Conservation (phyloP, 2,888 invertebrate species). For the Ariolimax columbianus region DNA sequence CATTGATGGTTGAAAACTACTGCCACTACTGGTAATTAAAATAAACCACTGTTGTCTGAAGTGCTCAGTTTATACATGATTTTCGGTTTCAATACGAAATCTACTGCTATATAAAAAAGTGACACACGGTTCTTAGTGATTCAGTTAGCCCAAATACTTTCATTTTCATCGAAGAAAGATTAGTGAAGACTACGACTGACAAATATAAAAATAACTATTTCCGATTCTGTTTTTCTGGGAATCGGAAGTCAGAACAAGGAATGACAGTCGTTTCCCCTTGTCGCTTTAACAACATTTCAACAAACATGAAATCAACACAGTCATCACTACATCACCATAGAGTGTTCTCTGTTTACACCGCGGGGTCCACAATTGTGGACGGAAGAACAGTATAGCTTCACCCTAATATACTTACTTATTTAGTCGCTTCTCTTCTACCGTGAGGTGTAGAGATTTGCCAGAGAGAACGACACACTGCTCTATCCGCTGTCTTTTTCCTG, state of each 20-base stretch:
- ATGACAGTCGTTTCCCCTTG: conserved; percentile 10
- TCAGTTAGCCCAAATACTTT: not conserved
- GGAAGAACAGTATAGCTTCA: too few species aligned
- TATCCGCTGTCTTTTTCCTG: too few species aligned
- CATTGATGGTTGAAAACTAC: too few species aligned
- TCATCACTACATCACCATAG: not conserved
- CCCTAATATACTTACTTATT: too few species aligned
- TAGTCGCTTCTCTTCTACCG: too few species aligned
- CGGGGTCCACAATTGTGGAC: too few species aligned
- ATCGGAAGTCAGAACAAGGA: conserved; percentile 32
- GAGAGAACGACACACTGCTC: too few species aligned
- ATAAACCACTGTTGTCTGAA: not conserved
- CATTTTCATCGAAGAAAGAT: not conserved
- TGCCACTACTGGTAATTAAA: not conserved
- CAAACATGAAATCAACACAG: not conserved
- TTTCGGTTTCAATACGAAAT: not conserved
- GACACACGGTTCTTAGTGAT: not conserved
- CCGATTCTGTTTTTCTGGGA: conserved; percentile 40
- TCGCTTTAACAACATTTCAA: not conserved
- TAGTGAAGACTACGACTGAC: not conserved
- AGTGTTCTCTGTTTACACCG: too few species aligned
- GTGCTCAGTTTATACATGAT: not conserved
- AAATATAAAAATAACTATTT: conserved; percentile 12
- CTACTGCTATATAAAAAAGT: not conserved
- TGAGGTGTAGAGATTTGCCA: too few species aligned